Conservation (phyloP, 2,888 invertebrate genomes). For the Corythucha ciliata region DNA sequence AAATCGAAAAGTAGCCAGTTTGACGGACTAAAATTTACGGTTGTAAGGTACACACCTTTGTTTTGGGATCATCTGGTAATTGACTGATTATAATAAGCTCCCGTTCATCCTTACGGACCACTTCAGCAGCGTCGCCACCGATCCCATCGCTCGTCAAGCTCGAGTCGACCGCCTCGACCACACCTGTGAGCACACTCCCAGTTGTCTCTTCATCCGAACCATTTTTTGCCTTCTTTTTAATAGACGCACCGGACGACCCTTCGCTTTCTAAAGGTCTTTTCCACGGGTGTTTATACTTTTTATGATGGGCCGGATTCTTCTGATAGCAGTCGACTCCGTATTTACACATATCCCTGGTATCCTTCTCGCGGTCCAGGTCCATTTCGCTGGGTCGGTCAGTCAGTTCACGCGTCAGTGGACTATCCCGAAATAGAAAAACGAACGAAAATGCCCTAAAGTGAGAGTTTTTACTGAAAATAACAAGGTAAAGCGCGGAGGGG, state of each 20-base stretch:
- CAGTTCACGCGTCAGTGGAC: no score
- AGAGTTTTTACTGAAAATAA: no score
- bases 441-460: no score
- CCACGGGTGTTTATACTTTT: constrained; percentile 64
- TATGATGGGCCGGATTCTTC: constrained; percentile 62
- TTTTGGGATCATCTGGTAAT: constrained; percentile 33
- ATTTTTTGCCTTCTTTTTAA: neutral
- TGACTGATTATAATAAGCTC: constrained; percentile 15
- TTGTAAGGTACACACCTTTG: no score
- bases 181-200: constrained; percentile 1
- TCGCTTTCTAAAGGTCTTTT: no score
- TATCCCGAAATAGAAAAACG: no score
- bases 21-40: no score
- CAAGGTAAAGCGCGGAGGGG: no score
- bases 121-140: neutral
- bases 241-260: no score
- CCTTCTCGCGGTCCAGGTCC: constrained; percentile 35
- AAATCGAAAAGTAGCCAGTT: no score
- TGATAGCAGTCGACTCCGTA: constrained; percentile 74
- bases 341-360: constrained; percentile 55
- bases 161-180: neutral
- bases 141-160: neutral
- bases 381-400: no score
- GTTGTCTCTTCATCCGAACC: constrained; percentile 1
- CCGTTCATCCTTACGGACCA: neutral